Conservation (phyloP, 92 coral and sea anemone genomes). For the Zoanthus sociatus region DNA sequence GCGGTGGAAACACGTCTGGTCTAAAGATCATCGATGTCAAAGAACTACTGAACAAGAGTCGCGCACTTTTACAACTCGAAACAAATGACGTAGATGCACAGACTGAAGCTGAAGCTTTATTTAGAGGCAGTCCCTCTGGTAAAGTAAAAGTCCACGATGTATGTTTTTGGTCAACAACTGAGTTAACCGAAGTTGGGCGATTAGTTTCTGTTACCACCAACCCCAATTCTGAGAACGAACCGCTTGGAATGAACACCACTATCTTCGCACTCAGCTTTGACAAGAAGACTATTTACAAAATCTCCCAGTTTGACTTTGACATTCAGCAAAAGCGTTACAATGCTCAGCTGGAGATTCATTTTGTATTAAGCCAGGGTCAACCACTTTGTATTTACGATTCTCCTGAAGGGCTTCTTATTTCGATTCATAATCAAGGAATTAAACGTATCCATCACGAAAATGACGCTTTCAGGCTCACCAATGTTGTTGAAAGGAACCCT, state of each 20-base stretch:
- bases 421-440: constrained; percentile 50
- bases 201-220: constrained; percentile 52
- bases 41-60: constrained; percentile 51
- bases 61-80: constrained; percentile 53
- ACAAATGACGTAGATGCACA: constrained; percentile 32
- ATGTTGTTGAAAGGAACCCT: constrained; percentile 42
- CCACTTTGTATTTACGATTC: constrained; percentile 45
- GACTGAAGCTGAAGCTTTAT: constrained; percentile 28
- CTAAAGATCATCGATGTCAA: constrained; percentile 53
- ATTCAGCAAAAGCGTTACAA: constrained; percentile 34
- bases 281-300: constrained; percentile 52
- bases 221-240: constrained; percentile 47
- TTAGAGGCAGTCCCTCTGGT: constrained; percentile 15
- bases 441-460: not conserved
- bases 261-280: constrained; percentile 37
- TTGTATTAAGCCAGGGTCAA: constrained; percentile 34
- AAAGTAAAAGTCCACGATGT: constrained; percentile 56
- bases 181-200: constrained; percentile 30
- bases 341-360: constrained; percentile 47
- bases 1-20: constrained; percentile 31
- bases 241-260: constrained; percentile 31
- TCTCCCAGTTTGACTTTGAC: constrained; percentile 52
- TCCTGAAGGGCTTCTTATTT: constrained; percentile 51
- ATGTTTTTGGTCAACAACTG: constrained; percentile 32
- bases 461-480: not conserved